Conservation (phyloP, 2,888 invertebrate genomes). For the Drosophila mimica region DNA sequence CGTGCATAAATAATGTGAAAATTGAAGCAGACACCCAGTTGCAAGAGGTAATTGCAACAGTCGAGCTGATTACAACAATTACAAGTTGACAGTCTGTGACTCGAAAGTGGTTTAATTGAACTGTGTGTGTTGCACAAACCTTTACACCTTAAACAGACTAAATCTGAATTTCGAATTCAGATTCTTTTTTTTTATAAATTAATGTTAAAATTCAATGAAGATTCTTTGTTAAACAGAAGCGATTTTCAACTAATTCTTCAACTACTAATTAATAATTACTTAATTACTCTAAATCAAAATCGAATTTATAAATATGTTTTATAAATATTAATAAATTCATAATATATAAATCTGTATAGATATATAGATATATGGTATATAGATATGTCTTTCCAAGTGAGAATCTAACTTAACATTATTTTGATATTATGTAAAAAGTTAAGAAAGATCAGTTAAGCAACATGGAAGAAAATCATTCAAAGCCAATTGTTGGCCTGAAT, state of each 20-base stretch:
- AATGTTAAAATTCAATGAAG: too few relatives aligned
- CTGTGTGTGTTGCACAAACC: neutral
- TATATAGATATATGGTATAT: too few relatives aligned
- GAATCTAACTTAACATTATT: neutral
- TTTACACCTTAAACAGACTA: neutral
- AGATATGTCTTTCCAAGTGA: neutral
- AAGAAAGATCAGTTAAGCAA: neutral
- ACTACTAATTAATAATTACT: neutral
- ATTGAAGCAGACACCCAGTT: conserved; percentile 19
- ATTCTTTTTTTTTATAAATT: neutral
- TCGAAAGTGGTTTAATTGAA: neutral
- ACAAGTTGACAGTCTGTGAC: neutral
- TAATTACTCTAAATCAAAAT: neutral
- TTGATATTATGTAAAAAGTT: neutral
- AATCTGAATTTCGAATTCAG: neutral
- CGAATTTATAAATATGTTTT: neutral
- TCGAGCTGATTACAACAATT: neutral
- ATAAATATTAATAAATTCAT: neutral
- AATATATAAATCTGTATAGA: neutral
- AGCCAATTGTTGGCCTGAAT: neutral
- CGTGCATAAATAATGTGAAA: conserved; percentile 32
- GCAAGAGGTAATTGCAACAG: neutral
- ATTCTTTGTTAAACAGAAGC: too few relatives aligned
- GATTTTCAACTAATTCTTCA: neutral
- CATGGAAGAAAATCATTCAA: neutral